Evolutionary conservation across 2,113 vertebrate genomes (phyloP), one percentile per base, ranked within the genome.

Genomic region (Dromiciops gliroides): DNA sequence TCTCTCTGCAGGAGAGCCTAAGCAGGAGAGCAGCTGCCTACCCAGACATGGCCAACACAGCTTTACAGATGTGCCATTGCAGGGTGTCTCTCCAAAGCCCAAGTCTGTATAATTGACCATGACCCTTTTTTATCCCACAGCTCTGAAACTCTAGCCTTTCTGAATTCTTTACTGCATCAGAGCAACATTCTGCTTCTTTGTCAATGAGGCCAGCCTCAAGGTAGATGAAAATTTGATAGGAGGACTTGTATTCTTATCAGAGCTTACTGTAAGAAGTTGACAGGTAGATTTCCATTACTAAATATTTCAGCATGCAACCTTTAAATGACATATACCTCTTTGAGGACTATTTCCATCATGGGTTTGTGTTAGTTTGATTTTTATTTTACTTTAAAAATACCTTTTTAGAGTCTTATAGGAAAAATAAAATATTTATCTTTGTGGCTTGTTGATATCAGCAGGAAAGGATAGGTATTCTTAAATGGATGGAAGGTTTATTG

Each of bases 191-290:
- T 97, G 14, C 89, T 95, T 94, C 96, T 97, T 93, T 91, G 89
- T 89, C 89, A 95, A 51, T 94, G 67, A 94, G 89, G 67, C 92
- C 92, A 95, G 51, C 94, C 95, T 90, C 90, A 94, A 97, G 53
- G 89, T 94, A 97, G 95, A 97, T 97, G 83, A 96, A 98, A 97
- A 97, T 97, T 97, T 98, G 97, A 97, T 98, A 95, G 91, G 88
- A 95, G 56, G 53, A 95, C 88, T 98, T 95, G n/a, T 93, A 92
- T 98, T 96, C 90, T 97, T 51, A 16, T 97, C 50, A 51, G 83
- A 96, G 50, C 48, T 97, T 97, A 98, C 94, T 96, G 7, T 96
- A 89, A 90, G 83, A 98, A 95, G 90, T 95, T 97, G 90, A 94
- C 94, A 97, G 97, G 92, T 92, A 92, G 95, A 93, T 95, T 98